Conservation (phyloP, 2,797 vertebrate genomes). For the Siniperca obscura region DNA sequence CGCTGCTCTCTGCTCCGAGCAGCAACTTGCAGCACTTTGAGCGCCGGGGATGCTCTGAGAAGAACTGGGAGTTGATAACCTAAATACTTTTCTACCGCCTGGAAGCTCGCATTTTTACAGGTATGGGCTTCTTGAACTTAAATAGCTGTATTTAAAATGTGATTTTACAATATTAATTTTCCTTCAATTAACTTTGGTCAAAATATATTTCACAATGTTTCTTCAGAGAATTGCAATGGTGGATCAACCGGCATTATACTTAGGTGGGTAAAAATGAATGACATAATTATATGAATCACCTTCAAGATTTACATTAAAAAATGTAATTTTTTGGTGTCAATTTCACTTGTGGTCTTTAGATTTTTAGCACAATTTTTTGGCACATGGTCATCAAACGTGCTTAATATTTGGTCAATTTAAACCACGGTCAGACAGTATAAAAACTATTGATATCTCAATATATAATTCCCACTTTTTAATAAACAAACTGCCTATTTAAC, state of each 20-base stretch:
- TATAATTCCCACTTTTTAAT: background rate
- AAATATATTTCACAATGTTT: conserved; percentile 15
- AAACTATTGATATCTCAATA: background rate
- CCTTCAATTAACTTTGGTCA: background rate
- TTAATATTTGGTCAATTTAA: background rate
- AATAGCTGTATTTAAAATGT: background rate
- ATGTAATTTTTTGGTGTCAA: fast-evolving
- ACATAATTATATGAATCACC: background rate
- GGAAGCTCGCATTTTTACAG: conserved; percentile 40
- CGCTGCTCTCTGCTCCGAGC: conserved; percentile 30
- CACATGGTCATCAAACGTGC: background rate
- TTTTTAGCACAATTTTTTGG: background rate
- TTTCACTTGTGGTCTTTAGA: background rate
- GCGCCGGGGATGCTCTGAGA: conserved; percentile 65
- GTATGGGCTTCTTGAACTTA: conserved; percentile 17
- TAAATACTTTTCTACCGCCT: conserved; percentile 20
- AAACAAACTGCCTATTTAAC: background rate
- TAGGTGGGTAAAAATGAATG: conserved; percentile 79
- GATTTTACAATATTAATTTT: background rate
- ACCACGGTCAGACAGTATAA: background rate
- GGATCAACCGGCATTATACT: conserved; percentile 79
- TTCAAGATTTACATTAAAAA: background rate
- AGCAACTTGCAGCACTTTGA: conserved; percentile 46
- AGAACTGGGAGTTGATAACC: background rate
- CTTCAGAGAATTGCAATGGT: conserved; percentile 78